Evolutionary conservation across 30 jellyfish, hydroid and myxozoan species (phyloP).

Genomic region (Aurelia sp.): DNA sequence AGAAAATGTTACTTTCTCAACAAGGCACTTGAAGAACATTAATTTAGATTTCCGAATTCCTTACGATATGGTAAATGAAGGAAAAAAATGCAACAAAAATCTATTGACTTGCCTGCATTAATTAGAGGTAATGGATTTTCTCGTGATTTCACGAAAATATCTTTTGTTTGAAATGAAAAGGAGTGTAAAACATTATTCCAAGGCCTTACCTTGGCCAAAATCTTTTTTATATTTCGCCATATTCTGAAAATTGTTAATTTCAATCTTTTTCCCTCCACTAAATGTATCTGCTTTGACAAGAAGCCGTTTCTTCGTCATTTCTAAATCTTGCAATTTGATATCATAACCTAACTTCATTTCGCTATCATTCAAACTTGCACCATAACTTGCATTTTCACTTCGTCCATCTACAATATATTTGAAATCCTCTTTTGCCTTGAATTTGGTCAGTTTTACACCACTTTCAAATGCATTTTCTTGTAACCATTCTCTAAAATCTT

Average conservation of each 20-base stretch:
- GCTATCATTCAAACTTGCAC: background rate
- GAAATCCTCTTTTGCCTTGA: background rate
- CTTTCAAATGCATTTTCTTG: slow-evolving; percentile 36
- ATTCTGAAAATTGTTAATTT: background rate
- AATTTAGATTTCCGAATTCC: too few relatives aligned
- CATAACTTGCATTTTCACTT: background rate
- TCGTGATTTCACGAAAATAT: too few relatives aligned
- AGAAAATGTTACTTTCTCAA: too few relatives aligned
- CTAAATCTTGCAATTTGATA: background rate
- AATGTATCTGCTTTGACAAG: background rate
- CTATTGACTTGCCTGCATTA: too few relatives aligned
- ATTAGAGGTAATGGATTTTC: too few relatives aligned
- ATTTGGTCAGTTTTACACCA: slow-evolving; percentile 18
- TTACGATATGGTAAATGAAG: too few relatives aligned
- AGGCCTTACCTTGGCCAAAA: background rate
- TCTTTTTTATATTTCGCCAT: background rate
- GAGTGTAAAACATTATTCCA: too few relatives aligned
- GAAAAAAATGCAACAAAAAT: too few relatives aligned
- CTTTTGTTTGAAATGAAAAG: too few relatives aligned
- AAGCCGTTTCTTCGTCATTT: background rate
- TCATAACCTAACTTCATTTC: background rate
- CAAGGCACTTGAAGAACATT: too few relatives aligned
- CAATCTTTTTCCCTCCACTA: background rate
- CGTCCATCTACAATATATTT: background rate
- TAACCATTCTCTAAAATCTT: slow-evolving; percentile 3